Conservation (phyloP, 2,888 invertebrate species). For the Acronicta aceris region DNA sequence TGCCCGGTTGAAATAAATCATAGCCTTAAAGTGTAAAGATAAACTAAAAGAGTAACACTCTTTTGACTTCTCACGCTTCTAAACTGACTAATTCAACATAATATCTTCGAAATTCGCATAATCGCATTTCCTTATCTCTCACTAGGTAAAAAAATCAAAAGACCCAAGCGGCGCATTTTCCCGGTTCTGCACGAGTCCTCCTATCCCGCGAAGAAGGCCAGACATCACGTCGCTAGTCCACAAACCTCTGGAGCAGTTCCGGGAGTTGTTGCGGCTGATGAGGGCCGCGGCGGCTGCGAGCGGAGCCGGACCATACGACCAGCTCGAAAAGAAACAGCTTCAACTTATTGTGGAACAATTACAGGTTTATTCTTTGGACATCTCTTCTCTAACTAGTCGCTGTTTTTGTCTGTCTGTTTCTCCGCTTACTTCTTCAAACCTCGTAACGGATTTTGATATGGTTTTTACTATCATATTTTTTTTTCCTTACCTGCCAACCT, state of each 20-base stretch:
- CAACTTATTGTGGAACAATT: constrained; percentile 85
- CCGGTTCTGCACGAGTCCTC: constrained; percentile 94
- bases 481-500: too few species aligned
- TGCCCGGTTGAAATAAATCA: too few species aligned
- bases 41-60: too few species aligned
- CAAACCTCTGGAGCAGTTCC: constrained; percentile 94
- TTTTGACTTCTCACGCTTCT: too few species aligned
- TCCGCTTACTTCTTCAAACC: too few species aligned
- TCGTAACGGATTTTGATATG: too few species aligned
- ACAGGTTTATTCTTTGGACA: constrained; percentile 68
- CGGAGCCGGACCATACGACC: constrained; percentile 82
- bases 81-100: too few species aligned
- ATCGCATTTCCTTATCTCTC: background rate
- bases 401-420: too few species aligned
- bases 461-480: too few species aligned
- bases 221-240: constrained; percentile 96
- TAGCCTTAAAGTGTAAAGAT: too few species aligned
- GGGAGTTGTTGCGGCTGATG: constrained; percentile 84
- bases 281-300: constrained; percentile 78
- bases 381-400: too few species aligned
- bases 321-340: constrained; percentile 84
- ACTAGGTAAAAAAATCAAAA: constrained; percentile 91
- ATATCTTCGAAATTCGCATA: too few species aligned
- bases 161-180: constrained; percentile 94
- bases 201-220: constrained; percentile 94